phyloP scores from a whole-genome alignment of 2,888 invertebrate species.

The Cryptus viduatorius region DNA sequence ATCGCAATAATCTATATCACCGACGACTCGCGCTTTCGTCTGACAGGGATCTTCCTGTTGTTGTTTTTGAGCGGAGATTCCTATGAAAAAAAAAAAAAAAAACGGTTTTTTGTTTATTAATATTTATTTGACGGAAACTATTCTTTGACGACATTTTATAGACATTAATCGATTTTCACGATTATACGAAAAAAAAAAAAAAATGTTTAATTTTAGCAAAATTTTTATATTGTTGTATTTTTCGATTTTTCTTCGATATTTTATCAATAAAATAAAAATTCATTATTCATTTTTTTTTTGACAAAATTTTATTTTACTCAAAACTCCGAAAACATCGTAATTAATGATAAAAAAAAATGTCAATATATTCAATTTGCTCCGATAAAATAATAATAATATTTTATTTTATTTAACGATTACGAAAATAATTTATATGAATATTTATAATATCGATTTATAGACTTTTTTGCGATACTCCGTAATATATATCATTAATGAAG shows the following conservation, averaged over 20 bases:
- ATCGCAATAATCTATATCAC: slow-evolving; percentile 93
- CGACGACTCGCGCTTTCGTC: slow-evolving; percentile 90
- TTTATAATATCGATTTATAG: neutral
- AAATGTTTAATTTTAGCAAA: too few species aligned
- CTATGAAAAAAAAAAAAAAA: slow-evolving; percentile 71
- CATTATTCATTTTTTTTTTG: too few species aligned
- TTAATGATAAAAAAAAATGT: too few species aligned
- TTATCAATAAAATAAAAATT: too few species aligned
- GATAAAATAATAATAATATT: neutral
- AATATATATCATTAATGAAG: neutral
- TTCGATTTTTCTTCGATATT: too few species aligned
- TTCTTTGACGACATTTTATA: too few species aligned
- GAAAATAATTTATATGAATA: neutral
- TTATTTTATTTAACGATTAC: neutral
- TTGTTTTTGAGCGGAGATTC: slow-evolving; percentile 80
- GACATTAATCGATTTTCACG: too few species aligned
- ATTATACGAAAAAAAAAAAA: too few species aligned
- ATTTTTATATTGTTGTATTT: too few species aligned
- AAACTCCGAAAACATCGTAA: too few species aligned
- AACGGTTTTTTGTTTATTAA: neutral
- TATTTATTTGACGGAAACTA: neutral
- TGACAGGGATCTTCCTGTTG: slow-evolving; percentile 93
- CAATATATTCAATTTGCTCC: too few species aligned
- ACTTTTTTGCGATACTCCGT: neutral
- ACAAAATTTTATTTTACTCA: too few species aligned